A percentile compares a stretch with the other conserved stretches of the same genome.
Evolutionary conservation across 2,888 invertebrate genomes (phyloP).

Genomic region (Seladonia tumulorum): DNA sequence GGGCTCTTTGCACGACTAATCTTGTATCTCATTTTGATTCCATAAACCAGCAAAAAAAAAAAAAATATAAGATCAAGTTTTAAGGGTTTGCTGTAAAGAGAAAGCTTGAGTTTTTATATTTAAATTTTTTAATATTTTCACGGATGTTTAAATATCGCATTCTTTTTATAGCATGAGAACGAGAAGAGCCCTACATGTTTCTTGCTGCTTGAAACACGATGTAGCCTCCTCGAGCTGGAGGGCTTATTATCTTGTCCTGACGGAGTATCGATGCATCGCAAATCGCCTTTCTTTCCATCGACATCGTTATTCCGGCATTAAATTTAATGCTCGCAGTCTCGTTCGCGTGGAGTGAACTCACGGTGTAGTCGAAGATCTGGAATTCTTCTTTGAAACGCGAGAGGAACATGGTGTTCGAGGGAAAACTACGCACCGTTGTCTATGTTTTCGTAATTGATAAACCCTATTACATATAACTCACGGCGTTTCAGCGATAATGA

Average conservation of each 20-base stretch:
- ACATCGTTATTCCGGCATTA: slow-evolving; percentile 2
- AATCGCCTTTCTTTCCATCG: background rate
- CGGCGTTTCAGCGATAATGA: no score
- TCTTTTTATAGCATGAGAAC: background rate
- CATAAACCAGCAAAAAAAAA: no score
- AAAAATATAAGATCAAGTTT: no score
- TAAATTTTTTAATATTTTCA: background rate
- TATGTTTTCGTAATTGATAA: background rate
- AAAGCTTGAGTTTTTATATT: no score
- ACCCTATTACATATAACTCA: background rate
- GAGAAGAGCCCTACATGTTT: background rate
- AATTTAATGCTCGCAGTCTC: background rate
- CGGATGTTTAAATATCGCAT: background rate
- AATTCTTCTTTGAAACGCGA: background rate
- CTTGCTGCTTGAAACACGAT: background rate
- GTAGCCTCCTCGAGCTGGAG: background rate
- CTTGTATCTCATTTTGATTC: no score
- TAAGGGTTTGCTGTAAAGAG: no score
- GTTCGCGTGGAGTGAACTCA: background rate
- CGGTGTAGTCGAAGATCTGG: background rate
- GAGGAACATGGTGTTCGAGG: background rate
- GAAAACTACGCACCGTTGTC: background rate
- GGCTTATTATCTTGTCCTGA: background rate
- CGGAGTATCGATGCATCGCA: background rate
- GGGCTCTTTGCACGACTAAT: no score